phyloP scores from a whole-genome alignment of 2,797 vertebrate species.

The Paratrypauchen microcephalus region DNA sequence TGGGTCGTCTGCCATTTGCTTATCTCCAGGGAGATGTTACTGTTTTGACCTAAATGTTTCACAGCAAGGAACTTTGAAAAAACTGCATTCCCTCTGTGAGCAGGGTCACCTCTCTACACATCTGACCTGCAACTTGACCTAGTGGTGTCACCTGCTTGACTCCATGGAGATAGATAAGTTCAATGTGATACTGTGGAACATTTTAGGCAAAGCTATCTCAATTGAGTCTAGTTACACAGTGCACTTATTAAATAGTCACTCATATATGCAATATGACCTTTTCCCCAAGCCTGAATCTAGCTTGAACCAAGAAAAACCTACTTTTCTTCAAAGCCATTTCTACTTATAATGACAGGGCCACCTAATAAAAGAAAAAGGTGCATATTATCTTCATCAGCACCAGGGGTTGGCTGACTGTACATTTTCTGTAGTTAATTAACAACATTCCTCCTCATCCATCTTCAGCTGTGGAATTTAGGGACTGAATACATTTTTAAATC shows the following conservation, averaged over 20 bases:
- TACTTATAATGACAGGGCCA: conserved; percentile 4
- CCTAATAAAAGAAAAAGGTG: conserved; percentile 6
- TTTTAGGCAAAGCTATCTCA: neutral
- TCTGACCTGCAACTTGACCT: neutral
- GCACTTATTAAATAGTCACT: too few species aligned
- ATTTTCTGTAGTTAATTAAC: conserved; percentile 30
- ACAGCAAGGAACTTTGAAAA: too few species aligned
- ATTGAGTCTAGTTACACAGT: neutral
- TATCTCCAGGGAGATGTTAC: too few species aligned
- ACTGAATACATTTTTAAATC: conserved; percentile 15
- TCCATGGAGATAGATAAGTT: neutral
- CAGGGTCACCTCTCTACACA: neutral
- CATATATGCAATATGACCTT: neutral
- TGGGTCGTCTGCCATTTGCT: too few species aligned
- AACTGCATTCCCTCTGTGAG: neutral
- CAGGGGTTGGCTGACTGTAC: conserved; percentile 4
- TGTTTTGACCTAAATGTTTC: too few species aligned
- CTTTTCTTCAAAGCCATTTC: conserved; percentile 5
- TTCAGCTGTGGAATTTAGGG: neutral
- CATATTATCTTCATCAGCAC: conserved; percentile 25
- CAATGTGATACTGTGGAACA: neutral
- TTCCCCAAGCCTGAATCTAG: conserved; percentile 1
- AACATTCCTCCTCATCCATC: conserved; percentile 5
- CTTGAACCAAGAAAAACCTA: neutral
- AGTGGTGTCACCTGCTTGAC: too few species aligned